Evolutionary conservation across 2,888 invertebrate species (phyloP), one percentile per base, ranked within the genome.

Genomic region (Tenthredo mesomela): DNA sequence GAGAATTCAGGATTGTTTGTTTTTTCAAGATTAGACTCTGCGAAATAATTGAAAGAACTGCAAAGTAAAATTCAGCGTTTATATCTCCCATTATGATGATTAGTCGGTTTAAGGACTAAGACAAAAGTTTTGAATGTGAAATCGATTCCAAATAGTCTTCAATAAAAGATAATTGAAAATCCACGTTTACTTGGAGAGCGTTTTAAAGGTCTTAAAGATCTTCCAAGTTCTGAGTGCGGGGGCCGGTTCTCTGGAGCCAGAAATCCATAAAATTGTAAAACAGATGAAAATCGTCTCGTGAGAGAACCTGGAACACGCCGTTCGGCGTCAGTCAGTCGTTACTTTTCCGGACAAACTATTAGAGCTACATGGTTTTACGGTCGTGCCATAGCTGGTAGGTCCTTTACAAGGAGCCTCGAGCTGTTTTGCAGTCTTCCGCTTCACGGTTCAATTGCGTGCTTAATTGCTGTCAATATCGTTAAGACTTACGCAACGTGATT

Each of bases 131-230:
- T 0, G 25, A 40, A 80, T 37, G 61, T 37, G 61, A 82, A 67
- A 82, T 47, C 67, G 67, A 47, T 67, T 47, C 40, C 15, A 67
- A 65, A 43, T 21, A 67, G 65, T 40, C 47, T 82, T 82, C 84
- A 80, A 85, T 85, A 85, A 85, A 85, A 85, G 84, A 80, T 85
- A 85, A 82, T 85, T 85, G 84, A 85, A 85, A 78, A 85, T 85
- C 29, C 84, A 67, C 70, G 84, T 85, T 85, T 25, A 61, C 33
- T 80, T 21, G 10, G 40, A 37, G 71, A 71, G 43, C 82, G 80
- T 67, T 37, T 54, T 37, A 78, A 77, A 77, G 71, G 84, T 84
- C 61, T 70, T 84, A 73, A 65, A 84, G 77, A 37, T 15, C 78
- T 50, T 40, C 33, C 37, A 43, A 84, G 75, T 54, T 18, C 78